phyloP scores from a whole-genome alignment of 2,888 invertebrate genomes.

The Heliconius aoede region DNA sequence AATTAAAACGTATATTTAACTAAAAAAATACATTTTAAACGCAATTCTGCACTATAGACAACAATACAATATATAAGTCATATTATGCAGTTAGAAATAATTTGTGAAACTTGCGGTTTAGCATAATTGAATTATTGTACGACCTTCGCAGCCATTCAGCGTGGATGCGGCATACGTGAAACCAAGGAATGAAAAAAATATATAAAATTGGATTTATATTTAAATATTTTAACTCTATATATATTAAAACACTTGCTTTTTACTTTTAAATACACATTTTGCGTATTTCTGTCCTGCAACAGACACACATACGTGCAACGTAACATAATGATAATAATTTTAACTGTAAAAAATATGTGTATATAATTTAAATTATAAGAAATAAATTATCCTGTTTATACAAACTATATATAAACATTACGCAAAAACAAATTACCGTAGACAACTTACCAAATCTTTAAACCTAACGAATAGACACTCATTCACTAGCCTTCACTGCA shows the following conservation, averaged over 20 bases:
- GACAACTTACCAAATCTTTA: slow-evolving; percentile 43
- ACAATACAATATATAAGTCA: slow-evolving; percentile 29
- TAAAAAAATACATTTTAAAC: background rate
- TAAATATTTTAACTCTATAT: background rate
- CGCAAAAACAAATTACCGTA: background rate
- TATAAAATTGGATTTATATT: background rate
- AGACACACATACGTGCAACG: too few species aligned
- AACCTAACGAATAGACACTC: slow-evolving; percentile 44
- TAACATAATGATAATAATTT: too few species aligned
- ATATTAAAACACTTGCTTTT: background rate
- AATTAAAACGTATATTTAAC: too few species aligned
- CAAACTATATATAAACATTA: background rate
- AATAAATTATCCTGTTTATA: background rate
- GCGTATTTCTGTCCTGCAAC: background rate
- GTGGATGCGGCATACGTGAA: slow-evolving; percentile 17
- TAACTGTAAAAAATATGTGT: background rate
- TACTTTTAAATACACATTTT: background rate
- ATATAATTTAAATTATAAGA: background rate
- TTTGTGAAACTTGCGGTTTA: slow-evolving; percentile 30
- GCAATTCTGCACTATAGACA: background rate
- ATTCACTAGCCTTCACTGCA: slow-evolving; percentile 44
- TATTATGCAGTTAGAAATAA: slow-evolving; percentile 31
- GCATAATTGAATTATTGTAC: slow-evolving; percentile 29
- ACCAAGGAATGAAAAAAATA: background rate
- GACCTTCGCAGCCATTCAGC: slow-evolving; percentile 25